phyloP scores from a whole-genome alignment of 2,888 invertebrate species.

The Lathronympha strigana region DNA sequence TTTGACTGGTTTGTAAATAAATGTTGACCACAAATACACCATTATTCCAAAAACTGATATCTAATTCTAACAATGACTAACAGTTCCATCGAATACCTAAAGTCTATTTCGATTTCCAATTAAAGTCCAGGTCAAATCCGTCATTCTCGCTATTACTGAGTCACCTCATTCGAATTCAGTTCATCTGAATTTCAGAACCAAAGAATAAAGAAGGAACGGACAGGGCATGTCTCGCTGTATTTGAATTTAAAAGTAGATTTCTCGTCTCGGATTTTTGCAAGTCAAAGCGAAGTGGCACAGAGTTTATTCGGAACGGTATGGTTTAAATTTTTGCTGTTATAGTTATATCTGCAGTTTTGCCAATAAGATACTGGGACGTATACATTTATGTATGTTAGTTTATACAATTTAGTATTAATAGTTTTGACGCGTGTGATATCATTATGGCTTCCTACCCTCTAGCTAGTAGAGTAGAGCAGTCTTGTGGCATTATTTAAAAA shows the following conservation, averaged over 20 bases:
- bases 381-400: background rate
- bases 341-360: background rate
- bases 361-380: background rate
- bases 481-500: too few species aligned
- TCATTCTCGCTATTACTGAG: background rate
- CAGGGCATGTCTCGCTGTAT: conserved; percentile 1
- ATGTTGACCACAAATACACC: too few species aligned
- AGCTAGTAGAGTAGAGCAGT: too few species aligned
- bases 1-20: too few species aligned
- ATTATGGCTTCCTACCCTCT: too few species aligned
- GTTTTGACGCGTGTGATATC: too few species aligned
- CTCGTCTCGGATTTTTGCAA: conserved; percentile 31
- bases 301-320: conserved; percentile 13
- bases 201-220: conserved; percentile 14
- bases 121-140: background rate
- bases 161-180: conserved; percentile 4
- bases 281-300: conserved; percentile 34
- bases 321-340: conserved; percentile 4
- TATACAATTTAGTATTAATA: too few species aligned
- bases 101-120: conserved; percentile 1
- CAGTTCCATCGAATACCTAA: background rate
- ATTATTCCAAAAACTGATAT: too few species aligned
- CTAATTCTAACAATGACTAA: too few species aligned
- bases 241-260: conserved; percentile 36
- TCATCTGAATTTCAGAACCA: conserved; percentile 25